These are phyloP conservation scores for Andricus grossulariae DNA, from an alignment of 1,140 invertebrate species.

Conservation along the genomic window DNA sequence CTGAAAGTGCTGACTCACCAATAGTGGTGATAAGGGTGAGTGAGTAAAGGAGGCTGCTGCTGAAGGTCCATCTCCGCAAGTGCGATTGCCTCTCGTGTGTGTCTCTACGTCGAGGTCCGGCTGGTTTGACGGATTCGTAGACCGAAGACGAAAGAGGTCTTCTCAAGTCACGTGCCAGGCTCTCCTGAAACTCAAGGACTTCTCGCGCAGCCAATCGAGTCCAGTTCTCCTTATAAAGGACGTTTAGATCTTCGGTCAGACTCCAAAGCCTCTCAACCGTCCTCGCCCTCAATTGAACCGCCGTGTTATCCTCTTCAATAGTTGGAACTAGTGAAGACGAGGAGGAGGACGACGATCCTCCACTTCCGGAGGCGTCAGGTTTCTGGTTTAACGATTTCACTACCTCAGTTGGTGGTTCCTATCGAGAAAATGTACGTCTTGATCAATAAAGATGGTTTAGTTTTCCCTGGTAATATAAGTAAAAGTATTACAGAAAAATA, in stretches of 20 bases:
- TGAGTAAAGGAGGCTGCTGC: constrained; percentile 94
- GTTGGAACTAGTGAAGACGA: constrained; percentile 40
- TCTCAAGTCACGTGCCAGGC: constrained; percentile 73
- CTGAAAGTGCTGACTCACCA: constrained; percentile 80
- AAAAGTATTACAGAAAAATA: too few relatives aligned
- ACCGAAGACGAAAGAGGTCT: constrained; percentile 59
- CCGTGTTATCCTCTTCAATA: constrained; percentile 61
- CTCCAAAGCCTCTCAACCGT: constrained; percentile 92
- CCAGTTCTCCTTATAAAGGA: constrained; percentile 96
- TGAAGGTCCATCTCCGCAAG: constrained; percentile 90
- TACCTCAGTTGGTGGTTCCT: constrained; percentile 63
- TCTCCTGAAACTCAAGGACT: constrained; percentile 89
- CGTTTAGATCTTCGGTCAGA: constrained; percentile 94
- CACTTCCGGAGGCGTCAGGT: constrained; percentile 40
- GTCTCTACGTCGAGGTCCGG: constrained; percentile 67
- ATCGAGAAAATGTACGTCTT: not conserved
- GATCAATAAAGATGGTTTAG: not conserved
- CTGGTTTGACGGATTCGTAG: constrained; percentile 68
- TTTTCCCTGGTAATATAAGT: too few relatives aligned
- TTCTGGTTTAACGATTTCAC: constrained; percentile 63
- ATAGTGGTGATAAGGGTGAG: constrained; percentile 97
- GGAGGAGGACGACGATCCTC: constrained; percentile 45
- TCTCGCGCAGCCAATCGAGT: constrained; percentile 89
- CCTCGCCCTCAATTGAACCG: constrained; percentile 71
- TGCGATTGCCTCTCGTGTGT: constrained; percentile 63